Conservation (phyloP, 2,888 invertebrate species). For the Oxystoma pomonae region DNA sequence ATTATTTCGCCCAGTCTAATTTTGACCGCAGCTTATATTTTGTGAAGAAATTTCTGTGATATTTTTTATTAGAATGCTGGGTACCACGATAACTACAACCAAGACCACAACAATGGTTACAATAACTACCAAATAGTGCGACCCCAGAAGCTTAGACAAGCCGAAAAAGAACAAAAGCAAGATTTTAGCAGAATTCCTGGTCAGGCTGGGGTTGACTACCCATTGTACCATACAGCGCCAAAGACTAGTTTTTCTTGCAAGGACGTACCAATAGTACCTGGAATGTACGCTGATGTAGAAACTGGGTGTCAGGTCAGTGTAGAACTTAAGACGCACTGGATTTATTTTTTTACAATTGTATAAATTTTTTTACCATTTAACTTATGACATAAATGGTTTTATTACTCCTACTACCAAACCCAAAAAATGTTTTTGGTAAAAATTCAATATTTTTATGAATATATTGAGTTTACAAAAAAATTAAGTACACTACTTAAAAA, state of each 20-base stretch:
- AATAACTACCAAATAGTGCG: slow-evolving; percentile 19
- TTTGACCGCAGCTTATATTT: too few species aligned
- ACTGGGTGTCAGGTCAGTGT: slow-evolving; percentile 87
- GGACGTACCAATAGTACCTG: slow-evolving; percentile 74
- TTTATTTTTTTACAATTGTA: too few species aligned
- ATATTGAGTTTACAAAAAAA: too few species aligned
- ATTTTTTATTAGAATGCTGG: slow-evolving; percentile 20
- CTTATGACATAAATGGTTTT: too few species aligned
- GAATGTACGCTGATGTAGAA: slow-evolving; percentile 89
- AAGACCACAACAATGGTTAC: slow-evolving; percentile 13
- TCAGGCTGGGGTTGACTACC: slow-evolving; percentile 75
- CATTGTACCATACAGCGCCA: slow-evolving; percentile 73
- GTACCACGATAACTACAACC: slow-evolving; percentile 16
- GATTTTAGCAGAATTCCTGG: slow-evolving; percentile 80
- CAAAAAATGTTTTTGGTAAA: too few species aligned
- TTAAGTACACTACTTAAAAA: too few species aligned
- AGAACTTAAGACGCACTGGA: too few species aligned
- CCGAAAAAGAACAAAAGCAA: slow-evolving; percentile 63
- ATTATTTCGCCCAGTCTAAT: too few species aligned
- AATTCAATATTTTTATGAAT: too few species aligned
- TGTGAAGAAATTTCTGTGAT: too few species aligned
- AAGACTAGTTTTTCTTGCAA: slow-evolving; percentile 75
- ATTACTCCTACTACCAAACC: too few species aligned
- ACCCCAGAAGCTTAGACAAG: slow-evolving; percentile 35
- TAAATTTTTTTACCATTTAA: too few species aligned